Percentiles rank a stretch among this genome's conserved stretches.
Evolutionary conservation across 1,140 invertebrate species (phyloP).

Genomic region (Brachionus paranguensis): DNA sequence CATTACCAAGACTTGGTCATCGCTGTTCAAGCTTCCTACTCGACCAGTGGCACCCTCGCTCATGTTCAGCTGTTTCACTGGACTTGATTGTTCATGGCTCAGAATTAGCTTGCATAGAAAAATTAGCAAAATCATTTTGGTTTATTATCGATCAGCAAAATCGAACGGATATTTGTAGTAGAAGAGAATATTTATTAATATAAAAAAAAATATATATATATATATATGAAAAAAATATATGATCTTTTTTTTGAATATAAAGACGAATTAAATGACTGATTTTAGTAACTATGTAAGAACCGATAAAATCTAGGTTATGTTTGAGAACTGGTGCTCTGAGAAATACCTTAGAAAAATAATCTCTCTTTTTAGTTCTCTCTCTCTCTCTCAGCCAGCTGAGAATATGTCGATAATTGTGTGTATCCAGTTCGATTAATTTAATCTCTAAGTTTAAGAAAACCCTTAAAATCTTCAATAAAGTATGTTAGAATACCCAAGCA

Average conservation of each 20-base stretch:
- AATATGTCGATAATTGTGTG: background rate
- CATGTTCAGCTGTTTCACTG: background rate
- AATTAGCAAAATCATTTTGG: constrained; percentile 11
- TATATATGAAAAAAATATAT: background rate
- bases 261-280: constrained; percentile 23
- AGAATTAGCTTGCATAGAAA: background rate
- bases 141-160: background rate
- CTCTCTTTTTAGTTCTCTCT: background rate
- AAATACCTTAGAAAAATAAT: background rate
- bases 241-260: background rate
- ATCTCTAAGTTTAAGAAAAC: constrained; percentile 11
- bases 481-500: background rate
- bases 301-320: constrained; percentile 14
- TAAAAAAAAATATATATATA: background rate
- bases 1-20: background rate
- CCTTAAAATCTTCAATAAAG: background rate
- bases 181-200: background rate
- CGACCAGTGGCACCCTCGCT: background rate
- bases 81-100: background rate
- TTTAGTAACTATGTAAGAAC: constrained; percentile 17
- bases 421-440: constrained; percentile 1
- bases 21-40: background rate
- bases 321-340: background rate
- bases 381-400: background rate
- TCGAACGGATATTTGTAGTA: constrained; percentile 13